Percentiles rank a stretch among this genome's conserved stretches.
Conservation (phyloP, 2,113 vertebrate species). For the Chloebia gouldiae region DNA sequence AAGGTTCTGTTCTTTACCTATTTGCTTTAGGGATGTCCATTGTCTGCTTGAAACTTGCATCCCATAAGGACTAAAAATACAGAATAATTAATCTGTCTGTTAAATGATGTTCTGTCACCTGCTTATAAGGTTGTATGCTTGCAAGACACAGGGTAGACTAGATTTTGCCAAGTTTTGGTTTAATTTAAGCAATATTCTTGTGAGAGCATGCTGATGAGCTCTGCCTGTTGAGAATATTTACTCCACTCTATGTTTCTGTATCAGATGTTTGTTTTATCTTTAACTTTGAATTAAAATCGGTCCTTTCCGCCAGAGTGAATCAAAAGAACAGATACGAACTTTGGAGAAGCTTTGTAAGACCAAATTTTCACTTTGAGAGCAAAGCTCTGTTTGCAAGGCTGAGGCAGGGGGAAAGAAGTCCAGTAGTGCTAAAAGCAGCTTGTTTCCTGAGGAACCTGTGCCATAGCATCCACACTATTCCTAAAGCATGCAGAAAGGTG, state of each 20-base stretch:
- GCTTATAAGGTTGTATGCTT: not conserved
- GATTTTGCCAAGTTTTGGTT: not conserved
- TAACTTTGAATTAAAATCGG: not conserved
- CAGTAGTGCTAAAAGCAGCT: not conserved
- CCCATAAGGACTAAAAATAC: not conserved
- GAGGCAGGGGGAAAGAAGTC: not conserved
- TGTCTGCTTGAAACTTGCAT: not conserved
- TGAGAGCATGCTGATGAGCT: not conserved
- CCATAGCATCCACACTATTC: not conserved
- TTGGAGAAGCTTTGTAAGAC: not conserved
- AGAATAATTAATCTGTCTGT: not conserved
- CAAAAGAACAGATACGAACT: not conserved
- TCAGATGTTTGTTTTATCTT: not conserved
- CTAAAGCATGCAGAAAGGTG: not conserved
- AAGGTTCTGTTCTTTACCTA: not conserved
- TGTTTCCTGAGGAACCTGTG: not conserved
- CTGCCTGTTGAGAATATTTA: not conserved
- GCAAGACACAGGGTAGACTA: not conserved
- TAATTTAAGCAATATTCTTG: not conserved
- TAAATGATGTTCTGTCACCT: not conserved
- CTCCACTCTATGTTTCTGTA: not conserved
- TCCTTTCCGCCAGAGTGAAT: not conserved
- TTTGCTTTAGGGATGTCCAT: not conserved
- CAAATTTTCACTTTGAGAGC: not conserved
- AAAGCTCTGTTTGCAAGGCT: not conserved